Conservation (phyloP, 2,113 vertebrate genomes). For the Aspiorhynchus laticeps region DNA sequence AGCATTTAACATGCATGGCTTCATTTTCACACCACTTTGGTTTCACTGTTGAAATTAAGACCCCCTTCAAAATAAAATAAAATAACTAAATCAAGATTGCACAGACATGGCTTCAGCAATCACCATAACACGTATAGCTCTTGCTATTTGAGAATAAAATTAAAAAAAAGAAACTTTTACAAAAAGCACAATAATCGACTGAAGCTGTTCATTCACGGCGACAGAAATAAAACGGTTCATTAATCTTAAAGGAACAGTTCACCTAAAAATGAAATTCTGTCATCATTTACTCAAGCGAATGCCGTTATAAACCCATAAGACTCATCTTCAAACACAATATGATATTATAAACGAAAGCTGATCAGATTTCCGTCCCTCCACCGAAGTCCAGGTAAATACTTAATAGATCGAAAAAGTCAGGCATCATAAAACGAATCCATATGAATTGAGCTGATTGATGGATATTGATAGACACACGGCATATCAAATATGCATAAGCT, state of each 20-base stretch:
- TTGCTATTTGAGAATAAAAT: conserved; percentile 74
- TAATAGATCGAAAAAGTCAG: too few species aligned
- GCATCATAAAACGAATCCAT: not conserved
- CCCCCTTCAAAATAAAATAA: conserved; percentile 33
- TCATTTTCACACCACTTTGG: conserved; percentile 47
- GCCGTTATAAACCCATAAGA: not conserved
- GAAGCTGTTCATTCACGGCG: conserved; percentile 61
- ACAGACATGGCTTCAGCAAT: conserved; percentile 72
- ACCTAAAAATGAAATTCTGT: not conserved
- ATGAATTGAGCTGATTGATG: not conserved
- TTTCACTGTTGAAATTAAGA: conserved; percentile 50
- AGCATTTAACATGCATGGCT: conserved; percentile 15
- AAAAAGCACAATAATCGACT: conserved; percentile 77
- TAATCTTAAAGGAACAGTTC: not conserved
- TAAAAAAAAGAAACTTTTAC: conserved; percentile 74
- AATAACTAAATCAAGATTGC: conserved; percentile 66
- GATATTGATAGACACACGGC: too few species aligned
- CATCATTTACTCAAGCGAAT: not conserved
- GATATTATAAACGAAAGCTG: too few species aligned
- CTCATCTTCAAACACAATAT: not conserved
- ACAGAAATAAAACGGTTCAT: conserved; percentile 40
- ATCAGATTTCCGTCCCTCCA: not conserved
- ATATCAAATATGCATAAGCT: too few species aligned
- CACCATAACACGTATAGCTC: conserved; percentile 70
- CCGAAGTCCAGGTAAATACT: not conserved